Evolutionary conservation across 2,888 invertebrate genomes (phyloP).

Genomic region (Noctua comes): DNA sequence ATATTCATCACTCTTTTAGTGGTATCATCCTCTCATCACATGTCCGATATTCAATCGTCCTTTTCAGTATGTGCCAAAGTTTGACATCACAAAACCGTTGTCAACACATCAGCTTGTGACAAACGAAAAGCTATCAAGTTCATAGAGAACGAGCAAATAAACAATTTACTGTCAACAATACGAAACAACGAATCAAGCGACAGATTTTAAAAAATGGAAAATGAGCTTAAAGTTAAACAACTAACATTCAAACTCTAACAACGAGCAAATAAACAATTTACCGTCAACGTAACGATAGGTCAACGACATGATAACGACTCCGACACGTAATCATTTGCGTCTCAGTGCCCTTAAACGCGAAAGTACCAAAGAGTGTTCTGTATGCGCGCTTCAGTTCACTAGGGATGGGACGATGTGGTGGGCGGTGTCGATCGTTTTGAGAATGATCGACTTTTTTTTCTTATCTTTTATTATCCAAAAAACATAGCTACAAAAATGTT

Average conservation of each 20-base stretch:
- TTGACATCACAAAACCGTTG: not conserved
- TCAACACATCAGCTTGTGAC: not conserved
- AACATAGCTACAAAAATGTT: too few relatives aligned
- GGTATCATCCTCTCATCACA: too few relatives aligned
- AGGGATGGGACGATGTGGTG: conserved; percentile 48
- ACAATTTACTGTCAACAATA: conserved; percentile 29
- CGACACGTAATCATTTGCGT: conserved; percentile 59
- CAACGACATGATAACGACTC: conserved; percentile 43
- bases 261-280: conserved; percentile 26
- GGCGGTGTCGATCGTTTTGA: conserved; percentile 44
- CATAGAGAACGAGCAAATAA: conserved; percentile 16
- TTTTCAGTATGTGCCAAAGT: not conserved
- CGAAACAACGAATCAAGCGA: conserved; percentile 23
- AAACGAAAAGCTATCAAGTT: not conserved
- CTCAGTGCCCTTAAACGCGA: conserved; percentile 61
- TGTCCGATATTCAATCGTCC: not conserved
- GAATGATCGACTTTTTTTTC: not conserved
- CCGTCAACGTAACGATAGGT: conserved; percentile 43
- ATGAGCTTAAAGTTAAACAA: not conserved
- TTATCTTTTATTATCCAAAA: too few relatives aligned
- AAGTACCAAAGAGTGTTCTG: conserved; percentile 67
- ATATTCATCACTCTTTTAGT: too few relatives aligned
- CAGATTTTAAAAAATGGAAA: not conserved
- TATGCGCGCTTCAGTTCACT: conserved; percentile 62
- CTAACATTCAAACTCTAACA: not conserved